phyloP scores from a whole-genome alignment of 35 echinoderm and acorn worm genomes.

The Lytechinus variegatus region DNA sequence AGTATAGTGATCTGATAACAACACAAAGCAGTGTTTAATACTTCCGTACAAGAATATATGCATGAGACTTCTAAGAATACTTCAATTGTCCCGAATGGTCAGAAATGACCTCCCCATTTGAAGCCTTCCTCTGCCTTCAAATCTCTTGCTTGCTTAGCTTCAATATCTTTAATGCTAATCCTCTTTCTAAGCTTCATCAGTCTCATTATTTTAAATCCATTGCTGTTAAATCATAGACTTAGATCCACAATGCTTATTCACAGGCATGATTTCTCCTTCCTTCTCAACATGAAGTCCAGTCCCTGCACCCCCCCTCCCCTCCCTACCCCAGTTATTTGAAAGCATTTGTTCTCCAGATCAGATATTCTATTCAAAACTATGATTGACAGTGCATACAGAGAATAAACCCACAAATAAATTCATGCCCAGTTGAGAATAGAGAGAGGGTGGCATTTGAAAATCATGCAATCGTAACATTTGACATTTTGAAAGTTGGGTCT shows the following conservation, averaged over 20 bases:
- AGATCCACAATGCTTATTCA: background rate
- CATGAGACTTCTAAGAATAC: background rate
- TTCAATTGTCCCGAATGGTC: background rate
- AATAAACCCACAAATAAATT: background rate
- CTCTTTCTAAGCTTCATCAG: background rate
- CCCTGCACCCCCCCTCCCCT: background rate
- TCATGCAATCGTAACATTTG: slow-evolving; percentile 26
- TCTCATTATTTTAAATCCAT: background rate
- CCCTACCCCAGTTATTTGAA: background rate
- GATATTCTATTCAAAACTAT: background rate
- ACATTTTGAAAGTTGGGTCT: slow-evolving; percentile 21
- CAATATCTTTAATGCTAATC: background rate
- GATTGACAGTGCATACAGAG: slow-evolving; percentile 17
- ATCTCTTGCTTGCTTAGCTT: background rate
- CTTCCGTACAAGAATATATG: background rate
- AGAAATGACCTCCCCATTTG: background rate
- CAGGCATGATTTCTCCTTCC: no score
- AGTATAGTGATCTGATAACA: no score
- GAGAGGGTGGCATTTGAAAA: slow-evolving; percentile 28
- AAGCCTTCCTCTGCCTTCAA: background rate
- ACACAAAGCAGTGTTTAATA: background rate
- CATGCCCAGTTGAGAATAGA: background rate
- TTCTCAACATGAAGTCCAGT: no score
- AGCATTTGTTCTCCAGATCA: background rate
- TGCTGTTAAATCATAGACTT: no score